Percentiles rank a stretch among this genome's conserved stretches.
These are phyloP conservation scores for Tychaedon coryphoeus DNA, from an alignment of 2,113 vertebrate species.

Conservation along the genomic window DNA sequence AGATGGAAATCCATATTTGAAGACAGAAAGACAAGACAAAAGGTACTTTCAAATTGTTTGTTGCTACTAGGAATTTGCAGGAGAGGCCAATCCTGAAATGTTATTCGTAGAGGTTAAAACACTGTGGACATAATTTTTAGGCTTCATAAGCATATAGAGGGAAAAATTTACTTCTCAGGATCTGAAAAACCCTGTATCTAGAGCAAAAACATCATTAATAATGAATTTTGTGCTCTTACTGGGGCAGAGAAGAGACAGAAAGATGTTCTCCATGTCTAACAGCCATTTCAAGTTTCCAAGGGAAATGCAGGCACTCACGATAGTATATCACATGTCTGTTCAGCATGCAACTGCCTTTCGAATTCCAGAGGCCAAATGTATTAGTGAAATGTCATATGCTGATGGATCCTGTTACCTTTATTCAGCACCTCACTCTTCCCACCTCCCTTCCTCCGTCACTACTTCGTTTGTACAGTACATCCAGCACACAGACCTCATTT, in stretches of 20 bases:
- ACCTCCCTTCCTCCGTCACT: conserved; percentile 25
- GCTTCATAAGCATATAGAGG: background rate
- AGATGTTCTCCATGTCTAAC: background rate
- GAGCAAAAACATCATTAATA: background rate
- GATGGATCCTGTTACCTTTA: conserved; percentile 39
- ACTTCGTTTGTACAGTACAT: conserved; percentile 32
- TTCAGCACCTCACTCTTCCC: background rate
- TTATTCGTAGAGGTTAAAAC: background rate
- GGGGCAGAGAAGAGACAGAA: background rate
- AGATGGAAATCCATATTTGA: background rate
- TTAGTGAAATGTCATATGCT: conserved; percentile 40
- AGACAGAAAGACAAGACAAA: background rate
- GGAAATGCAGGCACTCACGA: background rate
- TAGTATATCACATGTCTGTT: background rate
- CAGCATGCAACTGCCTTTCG: background rate
- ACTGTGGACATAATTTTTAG: background rate
- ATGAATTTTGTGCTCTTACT: background rate
- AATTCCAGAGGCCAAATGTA: conserved; percentile 42
- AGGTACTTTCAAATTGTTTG: background rate
- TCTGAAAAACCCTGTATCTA: background rate
- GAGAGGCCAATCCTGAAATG: background rate
- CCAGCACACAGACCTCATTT: conserved; percentile 13
- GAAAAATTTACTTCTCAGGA: background rate
- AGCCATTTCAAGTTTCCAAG: background rate
- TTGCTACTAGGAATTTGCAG: background rate